Evolutionary conservation across 2,797 vertebrate species (phyloP), one percentile per base, ranked within the genome.

Genomic region (Catostomus latipinnis): DNA sequence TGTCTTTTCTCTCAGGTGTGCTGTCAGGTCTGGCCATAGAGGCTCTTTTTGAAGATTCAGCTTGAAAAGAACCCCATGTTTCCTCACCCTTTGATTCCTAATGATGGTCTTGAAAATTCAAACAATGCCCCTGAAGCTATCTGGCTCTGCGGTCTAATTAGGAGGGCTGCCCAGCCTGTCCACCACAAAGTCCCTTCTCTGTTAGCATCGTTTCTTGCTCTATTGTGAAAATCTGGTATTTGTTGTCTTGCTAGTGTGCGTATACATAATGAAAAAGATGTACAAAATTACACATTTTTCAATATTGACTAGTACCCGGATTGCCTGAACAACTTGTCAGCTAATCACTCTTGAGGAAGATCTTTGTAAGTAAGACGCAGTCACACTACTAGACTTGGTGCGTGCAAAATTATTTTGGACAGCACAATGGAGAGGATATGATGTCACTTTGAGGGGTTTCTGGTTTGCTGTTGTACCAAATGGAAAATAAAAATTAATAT

Each of bases 21-120:
- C 84, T 83, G 80, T 76, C 81, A 69, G 78, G 34, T 74, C 8
- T 45, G 52, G 11, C 57, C 43, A 61, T 49, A 18, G 13, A 60
- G 16, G 48, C 14, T 76, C 48, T 78, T 82, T 87, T 89, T 89
- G 79, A 87, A 81, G 86, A 65, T 83, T 57, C 67, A 12, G 78
- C 65, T 76, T 89, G 78, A 88, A 86, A 85, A 77, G 81, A 66
- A 74, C 72, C 73, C 50, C 13, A 50, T 60, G 78, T 81, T 74
- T 72, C 71, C 63, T 73, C 18, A 68, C 48, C 60, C 80, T 84
- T 84, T 86, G 86, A 86, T 83, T 82, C 72, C 56, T 79, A 72
- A 81, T 76, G 82, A 86, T 72, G 78, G 49, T 77, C 77, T 54
- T 72, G 65, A 76, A 80, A 83, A 71, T 74, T 62, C 52, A 63